Percentiles rank a stretch among this genome's conserved stretches.
These are phyloP conservation scores for Cyclophora albipunctata DNA, from an alignment of 2,888 invertebrate genomes.

Conservation along the genomic window DNA sequence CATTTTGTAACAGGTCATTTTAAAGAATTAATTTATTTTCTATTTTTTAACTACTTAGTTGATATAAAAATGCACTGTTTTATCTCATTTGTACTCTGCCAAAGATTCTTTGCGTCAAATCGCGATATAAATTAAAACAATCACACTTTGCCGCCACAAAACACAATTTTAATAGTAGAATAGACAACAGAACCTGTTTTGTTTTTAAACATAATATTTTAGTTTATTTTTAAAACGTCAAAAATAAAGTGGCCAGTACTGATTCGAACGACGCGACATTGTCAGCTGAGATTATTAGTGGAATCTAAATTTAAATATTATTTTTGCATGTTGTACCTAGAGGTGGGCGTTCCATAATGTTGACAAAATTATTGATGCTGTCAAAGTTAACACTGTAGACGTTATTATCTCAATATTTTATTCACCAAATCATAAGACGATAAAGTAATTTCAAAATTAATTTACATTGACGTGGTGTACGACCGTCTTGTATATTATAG, in stretches of 20 bases:
- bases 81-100: too few species aligned
- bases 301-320: conserved; percentile 38
- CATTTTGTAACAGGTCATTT: too few species aligned
- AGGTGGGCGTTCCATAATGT: conserved; percentile 38
- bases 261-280: conserved; percentile 58
- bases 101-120: too few species aligned
- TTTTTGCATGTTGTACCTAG: conserved; percentile 30
- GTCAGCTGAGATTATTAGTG: conserved; percentile 57
- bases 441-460: too few species aligned
- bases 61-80: too few species aligned
- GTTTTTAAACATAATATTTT: conserved; percentile 12
- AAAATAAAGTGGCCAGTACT: conserved; percentile 30
- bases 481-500: too few species aligned
- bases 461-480: too few species aligned
- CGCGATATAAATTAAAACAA: too few species aligned
- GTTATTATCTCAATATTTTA: too few species aligned
- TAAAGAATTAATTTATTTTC: too few species aligned
- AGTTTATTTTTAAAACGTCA: conserved; percentile 20
- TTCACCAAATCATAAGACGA: too few species aligned
- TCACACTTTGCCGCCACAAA: not conserved
- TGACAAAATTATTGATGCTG: conserved; percentile 2
- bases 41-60: too few species aligned
- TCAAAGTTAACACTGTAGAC: not conserved
- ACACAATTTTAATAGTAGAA: not conserved
- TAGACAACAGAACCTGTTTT: conserved; percentile 6